phyloP scores from a whole-genome alignment of 2,797 vertebrate genomes.

The Psittacula derbiana region DNA sequence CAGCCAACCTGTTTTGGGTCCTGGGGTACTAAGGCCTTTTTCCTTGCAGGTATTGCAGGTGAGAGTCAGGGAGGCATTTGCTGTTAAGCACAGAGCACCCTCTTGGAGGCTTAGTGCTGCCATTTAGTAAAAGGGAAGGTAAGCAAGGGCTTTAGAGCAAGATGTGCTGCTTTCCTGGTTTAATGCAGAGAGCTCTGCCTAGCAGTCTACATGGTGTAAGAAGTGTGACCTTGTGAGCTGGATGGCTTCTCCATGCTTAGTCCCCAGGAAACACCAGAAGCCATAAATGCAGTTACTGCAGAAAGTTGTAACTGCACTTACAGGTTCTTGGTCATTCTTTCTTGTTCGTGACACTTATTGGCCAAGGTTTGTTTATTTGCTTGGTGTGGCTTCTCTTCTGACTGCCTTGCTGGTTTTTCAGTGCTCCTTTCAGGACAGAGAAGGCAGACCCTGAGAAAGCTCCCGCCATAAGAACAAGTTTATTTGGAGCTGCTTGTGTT shows the following conservation, averaged over 20 bases:
- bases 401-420: background rate
- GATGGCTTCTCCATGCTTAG: background rate
- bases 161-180: background rate
- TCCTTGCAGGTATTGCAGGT: background rate
- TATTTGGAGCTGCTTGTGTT: background rate
- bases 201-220: background rate
- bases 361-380: slow-evolving; percentile 2
- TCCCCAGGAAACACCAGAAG: background rate
- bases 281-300: background rate
- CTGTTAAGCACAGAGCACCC: background rate
- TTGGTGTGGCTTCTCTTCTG: background rate
- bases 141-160: background rate
- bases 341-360: background rate
- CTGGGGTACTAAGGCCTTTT: background rate
- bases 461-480: background rate
- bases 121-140: background rate
- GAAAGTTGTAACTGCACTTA: background rate
- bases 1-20: background rate
- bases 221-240: background rate
- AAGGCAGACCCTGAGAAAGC: background rate
- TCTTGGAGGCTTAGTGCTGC: background rate
- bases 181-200: background rate
- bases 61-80: background rate
- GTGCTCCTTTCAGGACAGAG: background rate
- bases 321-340: background rate